Evolutionary conservation across 2,888 invertebrate genomes (phyloP), one percentile per base, ranked within the genome.

Genomic region (Polydrusus cervinus): DNA sequence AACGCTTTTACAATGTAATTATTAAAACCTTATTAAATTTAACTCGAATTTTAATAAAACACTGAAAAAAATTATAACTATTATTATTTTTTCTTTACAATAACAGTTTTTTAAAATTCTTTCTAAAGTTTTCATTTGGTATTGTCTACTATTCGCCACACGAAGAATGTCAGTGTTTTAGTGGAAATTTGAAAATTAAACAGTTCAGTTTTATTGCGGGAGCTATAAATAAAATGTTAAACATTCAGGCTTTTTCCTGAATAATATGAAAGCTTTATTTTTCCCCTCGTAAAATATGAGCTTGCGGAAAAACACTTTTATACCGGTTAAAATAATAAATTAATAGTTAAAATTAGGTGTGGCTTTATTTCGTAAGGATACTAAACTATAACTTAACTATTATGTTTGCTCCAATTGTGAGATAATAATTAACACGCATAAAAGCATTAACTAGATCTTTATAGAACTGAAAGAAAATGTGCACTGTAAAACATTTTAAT

Each of bases 241-340:
- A n/a, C n/a, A n/a, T n/a, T n/a, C n/a, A n/a, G 16, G 13, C 49
- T 30, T 65, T 51, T 38, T 34, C 11, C 51, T 65, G 65, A 65
- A 49, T 65, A 65, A 30, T 65, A 30, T n/a, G n/a, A 47, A 65
- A 25, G 45, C 13, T 65, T 65, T 25, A 43, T 65, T 65, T 65
- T 51, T 49, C 30, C 34, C 47, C 30, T 61, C 61, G 16, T 51
- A 51, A 65, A 65, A 65, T 51, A 65, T 51, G 65, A 65, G 49
- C 16, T 47, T 43, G 25, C 38, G 38, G 43, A 10, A 49, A 65
- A 65, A 65, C 49, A 65, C 61, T 34, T 20, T 61, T 43, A 60
- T 38, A 61, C 18, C 61, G 43, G 61, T 61, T 65, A 38, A 49
- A 65, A 65, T 65, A 65, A 65, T 65, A 51, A 65, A n/a, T n/a